phyloP scores from a whole-genome alignment of 2,113 vertebrate species.

The Tautogolabrus adspersus region DNA sequence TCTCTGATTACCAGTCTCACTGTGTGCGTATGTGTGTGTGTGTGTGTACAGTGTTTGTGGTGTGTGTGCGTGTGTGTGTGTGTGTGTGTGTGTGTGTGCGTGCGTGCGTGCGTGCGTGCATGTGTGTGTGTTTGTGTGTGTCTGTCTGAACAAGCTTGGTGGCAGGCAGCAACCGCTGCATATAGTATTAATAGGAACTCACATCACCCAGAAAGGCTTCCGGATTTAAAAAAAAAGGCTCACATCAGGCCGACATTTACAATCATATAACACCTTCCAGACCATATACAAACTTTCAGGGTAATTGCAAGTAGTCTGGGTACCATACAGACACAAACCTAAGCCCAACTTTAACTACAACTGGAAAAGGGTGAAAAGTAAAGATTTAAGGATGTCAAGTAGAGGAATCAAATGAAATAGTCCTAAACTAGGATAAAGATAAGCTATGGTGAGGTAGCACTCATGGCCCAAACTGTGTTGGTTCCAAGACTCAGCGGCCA shows the following conservation, averaged over 20 bases:
- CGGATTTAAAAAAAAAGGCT: conserved; percentile 55
- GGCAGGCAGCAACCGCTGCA: conserved; percentile 56
- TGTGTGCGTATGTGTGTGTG: conserved; percentile 62
- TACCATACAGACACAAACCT: not conserved
- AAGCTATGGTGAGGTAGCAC: not conserved
- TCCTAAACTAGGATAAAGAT: not conserved
- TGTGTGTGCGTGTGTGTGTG: conserved; percentile 69
- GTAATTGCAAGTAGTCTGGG: conserved; percentile 24
- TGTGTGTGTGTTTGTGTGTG: conserved; percentile 61
- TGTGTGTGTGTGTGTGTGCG: conserved; percentile 61
- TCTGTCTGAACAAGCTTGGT: conserved; percentile 9
- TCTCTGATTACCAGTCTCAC: conserved; percentile 85
- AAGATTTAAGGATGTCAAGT: not conserved
- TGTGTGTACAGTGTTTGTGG: not conserved
- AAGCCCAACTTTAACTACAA: not conserved
- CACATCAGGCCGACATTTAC: conserved; percentile 41
- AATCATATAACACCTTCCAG: conserved; percentile 50
- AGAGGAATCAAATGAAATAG: not conserved
- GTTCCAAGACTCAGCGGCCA: not conserved
- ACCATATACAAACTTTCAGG: not conserved
- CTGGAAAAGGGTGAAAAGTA: not conserved
- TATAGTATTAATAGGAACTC: conserved; percentile 66
- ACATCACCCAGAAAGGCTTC: conserved; percentile 64
- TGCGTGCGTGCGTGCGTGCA: conserved; percentile 31
- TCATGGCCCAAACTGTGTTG: no score